Evolutionary conservation across 2,888 invertebrate species (phyloP).

Genomic region (Omphaloscelis lunosa): DNA sequence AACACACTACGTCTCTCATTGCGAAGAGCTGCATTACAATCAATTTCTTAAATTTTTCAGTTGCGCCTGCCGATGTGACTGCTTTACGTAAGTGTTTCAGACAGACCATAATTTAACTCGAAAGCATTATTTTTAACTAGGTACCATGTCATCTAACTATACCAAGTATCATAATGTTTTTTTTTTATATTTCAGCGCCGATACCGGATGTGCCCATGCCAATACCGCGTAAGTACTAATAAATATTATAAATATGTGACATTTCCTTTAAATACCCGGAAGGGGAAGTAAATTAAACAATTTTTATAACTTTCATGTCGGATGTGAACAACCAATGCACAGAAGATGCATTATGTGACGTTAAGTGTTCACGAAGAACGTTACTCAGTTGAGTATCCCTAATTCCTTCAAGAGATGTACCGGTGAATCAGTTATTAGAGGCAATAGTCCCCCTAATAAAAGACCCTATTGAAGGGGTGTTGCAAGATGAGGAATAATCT

Average conservation of each 20-base stretch:
- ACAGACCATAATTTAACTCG: background rate
- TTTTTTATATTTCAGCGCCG: constrained; percentile 63
- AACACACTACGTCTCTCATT: background rate
- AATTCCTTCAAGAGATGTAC: constrained; percentile 20
- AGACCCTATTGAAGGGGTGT: background rate
- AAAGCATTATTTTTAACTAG: background rate
- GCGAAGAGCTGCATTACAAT: background rate
- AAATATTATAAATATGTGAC: constrained; percentile 17
- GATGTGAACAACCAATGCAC: constrained; percentile 42
- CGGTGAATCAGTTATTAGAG: background rate
- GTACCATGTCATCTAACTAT: background rate
- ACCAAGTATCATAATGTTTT: background rate
- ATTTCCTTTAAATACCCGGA: background rate
- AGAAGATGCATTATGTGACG: constrained; percentile 55
- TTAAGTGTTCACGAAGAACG: constrained; percentile 49
- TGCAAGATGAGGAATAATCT: background rate
- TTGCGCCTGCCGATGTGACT: constrained; percentile 64
- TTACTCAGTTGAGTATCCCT: constrained; percentile 61
- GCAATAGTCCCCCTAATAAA: background rate
- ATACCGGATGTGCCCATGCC: constrained; percentile 63
- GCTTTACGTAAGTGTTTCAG: constrained; percentile 67
- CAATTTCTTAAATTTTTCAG: constrained; percentile 50
- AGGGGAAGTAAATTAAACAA: constrained; percentile 16
- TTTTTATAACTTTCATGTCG: constrained; percentile 53
- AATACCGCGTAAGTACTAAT: constrained; percentile 67